Base-by-base conservation (phyloP, 2,888 invertebrate species). In the Zonitis immaculata region DNA sequence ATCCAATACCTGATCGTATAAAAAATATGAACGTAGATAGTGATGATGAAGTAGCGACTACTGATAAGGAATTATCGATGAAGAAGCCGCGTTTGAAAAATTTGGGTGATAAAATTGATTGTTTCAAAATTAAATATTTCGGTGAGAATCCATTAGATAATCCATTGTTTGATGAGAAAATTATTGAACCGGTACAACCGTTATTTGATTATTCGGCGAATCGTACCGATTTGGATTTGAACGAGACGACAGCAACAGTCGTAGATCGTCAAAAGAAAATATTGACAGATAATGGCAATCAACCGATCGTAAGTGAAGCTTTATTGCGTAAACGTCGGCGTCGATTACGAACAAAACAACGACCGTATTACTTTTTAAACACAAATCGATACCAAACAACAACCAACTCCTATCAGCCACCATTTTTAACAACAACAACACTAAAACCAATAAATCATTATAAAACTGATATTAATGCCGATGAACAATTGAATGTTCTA, bases 71-170 rank as follows among this genome's bases (percentile, higher is more conserved):
- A 39, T 60, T 66, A 4, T 54, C 72, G 71, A 22, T 66, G 9
- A 61, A 78, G 59, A 71, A 73, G 49, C 80, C 79, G 0, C 78
- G 86, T 51, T 73, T 89, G 0, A 74, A 75, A 55, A 83, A 84
- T 1, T 73, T 90, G 18, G 89, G 88, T 0, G 84, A 86, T 59
- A 86, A 87, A 76, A 84, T 90, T 16, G 84, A 86, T 59, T 90
- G 90, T 66, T 82, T 86, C 25, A 88, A 87, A 72, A 77, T 78
- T 0, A 87, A 87, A 75, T 88, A 85, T 70, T 90, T 89, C 69
- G 89, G 88, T 1, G 78, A 80, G 54, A 82, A 89, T 71, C 89
- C 89, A 1, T 73, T 89, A 49, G 88, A 88, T 61, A 89, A 84
- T 75, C 89, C 88, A 0, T 78, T 89, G 60, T 89, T 89, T 63